A percentile compares a stretch with the other conserved stretches of the same genome.
Conservation (phyloP, 2,113 vertebrate genomes). For the Oncorhynchus gorbuscha region DNA sequence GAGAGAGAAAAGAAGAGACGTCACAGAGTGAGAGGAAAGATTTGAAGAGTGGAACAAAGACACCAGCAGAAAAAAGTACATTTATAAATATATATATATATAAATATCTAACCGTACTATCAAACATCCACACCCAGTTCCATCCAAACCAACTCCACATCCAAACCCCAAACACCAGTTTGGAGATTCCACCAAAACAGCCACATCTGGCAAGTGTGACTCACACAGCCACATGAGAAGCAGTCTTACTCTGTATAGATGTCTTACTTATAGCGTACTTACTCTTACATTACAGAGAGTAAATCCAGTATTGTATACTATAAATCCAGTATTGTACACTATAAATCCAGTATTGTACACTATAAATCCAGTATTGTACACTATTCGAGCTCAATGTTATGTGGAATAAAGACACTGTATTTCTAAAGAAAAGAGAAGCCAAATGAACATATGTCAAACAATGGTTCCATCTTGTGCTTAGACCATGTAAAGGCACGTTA, state of each 20-base stretch:
- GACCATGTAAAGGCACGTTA: neutral
- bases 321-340: too few relatives aligned
- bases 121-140: neutral
- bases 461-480: conserved; percentile 12
- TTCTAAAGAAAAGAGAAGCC: neutral
- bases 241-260: neutral
- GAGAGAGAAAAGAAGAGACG: neutral
- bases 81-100: too few relatives aligned
- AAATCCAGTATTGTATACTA: too few relatives aligned
- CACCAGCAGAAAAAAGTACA: too few relatives aligned
- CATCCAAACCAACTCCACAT: neutral
- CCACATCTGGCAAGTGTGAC: neutral
- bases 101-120: neutral
- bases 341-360: too few relatives aligned
- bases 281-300: too few relatives aligned
- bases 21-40: neutral
- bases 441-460: neutral
- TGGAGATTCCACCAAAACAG: neutral
- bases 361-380: too few relatives aligned
- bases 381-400: too few relatives aligned
- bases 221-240: neutral
- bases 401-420: too few relatives aligned
- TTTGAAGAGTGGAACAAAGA: too few relatives aligned
- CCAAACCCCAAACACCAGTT: neutral
- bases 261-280: too few relatives aligned